Evolutionary conservation across 23 tunicate genomes (phyloP), one percentile per base, ranked within the genome.

Genomic region (Halocynthia aurantium): DNA sequence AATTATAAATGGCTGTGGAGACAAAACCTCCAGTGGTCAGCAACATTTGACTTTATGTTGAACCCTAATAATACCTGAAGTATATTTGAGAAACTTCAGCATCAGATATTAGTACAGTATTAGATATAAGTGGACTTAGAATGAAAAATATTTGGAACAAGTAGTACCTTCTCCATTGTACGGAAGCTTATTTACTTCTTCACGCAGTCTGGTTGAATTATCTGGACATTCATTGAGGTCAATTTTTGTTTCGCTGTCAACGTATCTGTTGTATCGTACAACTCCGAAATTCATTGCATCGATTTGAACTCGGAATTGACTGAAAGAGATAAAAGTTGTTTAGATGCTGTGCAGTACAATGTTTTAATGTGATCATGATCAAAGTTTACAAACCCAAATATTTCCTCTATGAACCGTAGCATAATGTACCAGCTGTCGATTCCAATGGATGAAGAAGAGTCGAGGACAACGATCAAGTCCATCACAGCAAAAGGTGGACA

Each of bases 381-480:
- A 58, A 9, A 9, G 18, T 9, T 20, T 54, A 53, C 78, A 53
- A 5, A 74, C 78, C 56, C 78, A 64, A 74, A 51, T 13, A 74
- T 74, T 15, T 53, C 18, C 22, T 74, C 56, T 15, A 74, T 49
- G 21, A 74, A 74, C 9, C 17, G 20, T 19, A 74, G 78, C 78
- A 74, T 74, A 22, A 54, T 56, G 20, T 53, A 11, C 78, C 78
- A 74, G 63, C 56, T 74, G 10, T 52, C 60, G 12, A n/a, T 53
- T 10, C 78, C 78, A 74, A 74, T 74, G 12, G 78, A 74, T 13
- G 78, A 74, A n/a, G 78, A 74, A 6, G 78, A 74, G 31, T 74
- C 78, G 20, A 74, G 78, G 13, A 74, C 78, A 21, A 74, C 62
- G 6, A 74, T 7, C 2, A 74, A 53, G 31, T 74, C 78, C 63